These are phyloP conservation scores for Blastomussa wellsi DNA, from an alignment of 92 coral and sea anemone species.

Conservation along the genomic window DNA sequence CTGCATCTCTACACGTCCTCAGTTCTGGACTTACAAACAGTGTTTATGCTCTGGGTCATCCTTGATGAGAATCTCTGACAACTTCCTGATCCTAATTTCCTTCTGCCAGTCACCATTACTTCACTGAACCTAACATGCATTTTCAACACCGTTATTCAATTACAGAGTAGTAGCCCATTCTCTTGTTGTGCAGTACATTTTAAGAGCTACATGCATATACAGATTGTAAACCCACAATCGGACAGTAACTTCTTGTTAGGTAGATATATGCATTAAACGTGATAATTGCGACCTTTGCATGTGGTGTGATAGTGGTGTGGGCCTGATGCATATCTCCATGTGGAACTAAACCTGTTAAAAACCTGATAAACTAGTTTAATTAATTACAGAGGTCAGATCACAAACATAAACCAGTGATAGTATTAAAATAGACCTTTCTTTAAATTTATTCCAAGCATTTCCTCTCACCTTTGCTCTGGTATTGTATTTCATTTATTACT, in stretches of 20 bases:
- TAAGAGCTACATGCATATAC: neutral
- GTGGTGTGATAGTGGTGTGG: constrained; percentile 11
- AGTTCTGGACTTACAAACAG: neutral
- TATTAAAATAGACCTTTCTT: neutral
- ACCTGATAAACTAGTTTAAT: constrained; percentile 10
- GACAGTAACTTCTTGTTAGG: neutral
- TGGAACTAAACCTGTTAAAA: neutral
- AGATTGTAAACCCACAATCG: neutral
- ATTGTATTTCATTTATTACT: neutral
- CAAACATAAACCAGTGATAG: neutral
- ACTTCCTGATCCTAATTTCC: neutral
- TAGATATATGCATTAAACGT: neutral
- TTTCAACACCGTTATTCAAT: neutral
- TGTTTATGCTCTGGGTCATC: neutral
- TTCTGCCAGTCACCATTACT: neutral
- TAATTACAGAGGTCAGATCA: neutral
- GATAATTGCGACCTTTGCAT: neutral
- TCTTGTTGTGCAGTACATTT: neutral
- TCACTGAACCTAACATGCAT: neutral
- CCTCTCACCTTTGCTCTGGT: neutral
- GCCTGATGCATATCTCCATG: neutral
- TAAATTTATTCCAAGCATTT: neutral
- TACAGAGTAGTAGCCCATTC: neutral
- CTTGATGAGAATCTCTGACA: neutral
- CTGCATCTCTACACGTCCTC: neutral